Base-by-base conservation (phyloP, 2,888 invertebrate species). In the Synanthedon andrenaeformis region DNA sequence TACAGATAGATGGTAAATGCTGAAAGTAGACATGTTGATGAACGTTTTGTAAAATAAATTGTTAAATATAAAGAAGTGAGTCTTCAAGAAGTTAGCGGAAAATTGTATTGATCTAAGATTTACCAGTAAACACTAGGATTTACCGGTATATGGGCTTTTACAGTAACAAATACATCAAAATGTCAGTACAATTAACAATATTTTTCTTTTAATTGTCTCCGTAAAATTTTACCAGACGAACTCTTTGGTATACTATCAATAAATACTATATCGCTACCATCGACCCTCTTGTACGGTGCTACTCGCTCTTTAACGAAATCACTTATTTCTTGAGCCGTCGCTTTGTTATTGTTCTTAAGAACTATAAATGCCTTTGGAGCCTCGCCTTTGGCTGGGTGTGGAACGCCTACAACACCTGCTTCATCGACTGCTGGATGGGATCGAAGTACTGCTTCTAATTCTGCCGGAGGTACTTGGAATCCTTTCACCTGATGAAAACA, bases 381-480 rank as follows among this genome's bases (percentile, higher is more conserved):
- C 77, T 94, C 94, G 1, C 94, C 94, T 55, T 78, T 82, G 41
- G 79, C 67, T 3, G 82, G 78, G 65, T 93, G 89, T 0, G 91
- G 89, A 42, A 93, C 76, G 2, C 94, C 94, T 60, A 94, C 86
- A 3, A 96, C 95, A 0, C 92, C 95, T 0, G 92, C 93, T 65
- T 96, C 95, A 11, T 79, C 70, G 1, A 96, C 88, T 41, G 88
- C 88, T 0, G 92, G 92, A 77, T 93, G 91, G 13, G 85, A 80
- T 51, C 92, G 79, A 5, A 94, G 70, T 10, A 92, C 53, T n/a
- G 85, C 91, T 74, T 95, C 95, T 28, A 95, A 73, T 73, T 95
- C 95, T 1, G 94, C 94, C 6, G 95, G 95, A 10, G 95, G 90
- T 48, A 95, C 94, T 89, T 94, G 88, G 70, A 82, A 89, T 11